These are phyloP conservation scores for Anagrus nilaparvatae DNA, from an alignment of 1,140 invertebrate species.

Conservation along the genomic window DNA sequence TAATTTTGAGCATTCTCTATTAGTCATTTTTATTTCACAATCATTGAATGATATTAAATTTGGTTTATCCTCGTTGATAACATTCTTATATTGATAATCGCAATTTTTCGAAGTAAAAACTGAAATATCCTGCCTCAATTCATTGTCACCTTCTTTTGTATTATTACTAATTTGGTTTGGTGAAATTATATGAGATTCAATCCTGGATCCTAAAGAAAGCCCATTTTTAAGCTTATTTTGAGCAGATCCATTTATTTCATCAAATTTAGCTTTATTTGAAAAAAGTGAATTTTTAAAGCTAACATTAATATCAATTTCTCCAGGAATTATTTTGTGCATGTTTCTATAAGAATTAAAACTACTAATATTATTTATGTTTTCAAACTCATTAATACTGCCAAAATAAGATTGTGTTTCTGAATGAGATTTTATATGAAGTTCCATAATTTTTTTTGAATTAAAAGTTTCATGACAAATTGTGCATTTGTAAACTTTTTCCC, in stretches of 20 bases:
- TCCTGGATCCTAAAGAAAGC: too few species aligned
- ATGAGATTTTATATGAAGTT: conserved; percentile 82
- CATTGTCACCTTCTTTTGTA: too few species aligned
- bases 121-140: too few species aligned
- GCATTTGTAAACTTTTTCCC: conserved; percentile 85
- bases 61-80: too few species aligned
- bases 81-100: too few species aligned
- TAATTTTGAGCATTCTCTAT: too few species aligned
- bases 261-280: conserved; percentile 27
- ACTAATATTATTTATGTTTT: conserved; percentile 13
- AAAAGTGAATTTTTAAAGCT: conserved; percentile 11
- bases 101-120: too few species aligned
- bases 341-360: conserved; percentile 3
- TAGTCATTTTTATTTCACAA: too few species aligned
- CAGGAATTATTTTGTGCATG: background rate
- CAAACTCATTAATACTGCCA: conserved; percentile 29
- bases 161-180: too few species aligned
- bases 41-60: too few species aligned
- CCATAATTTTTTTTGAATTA: conserved; percentile 80
- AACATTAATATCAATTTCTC: conserved; percentile 26
- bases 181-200: too few species aligned
- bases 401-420: conserved; percentile 47
- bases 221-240: too few species aligned
- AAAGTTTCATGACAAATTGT: conserved; percentile 83
- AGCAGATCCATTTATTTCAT: conserved; percentile 9